Percentiles rank a stretch among this genome's conserved stretches.
Conservation (phyloP, 2,888 invertebrate genomes). For the Phengaris alcon region DNA sequence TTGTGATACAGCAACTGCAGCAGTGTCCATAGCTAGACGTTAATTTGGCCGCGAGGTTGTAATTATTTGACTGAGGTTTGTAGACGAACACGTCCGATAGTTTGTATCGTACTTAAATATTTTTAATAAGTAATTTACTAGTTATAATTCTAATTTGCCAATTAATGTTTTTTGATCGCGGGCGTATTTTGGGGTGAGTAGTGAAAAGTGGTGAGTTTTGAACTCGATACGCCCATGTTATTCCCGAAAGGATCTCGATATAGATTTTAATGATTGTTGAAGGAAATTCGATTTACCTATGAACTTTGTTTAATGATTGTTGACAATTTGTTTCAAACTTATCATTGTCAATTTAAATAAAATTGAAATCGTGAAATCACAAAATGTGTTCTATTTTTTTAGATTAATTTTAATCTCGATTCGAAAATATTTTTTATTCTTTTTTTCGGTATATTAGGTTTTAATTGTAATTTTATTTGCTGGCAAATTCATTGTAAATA, state of each 20-base stretch:
- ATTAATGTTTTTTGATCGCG: conserved; percentile 15
- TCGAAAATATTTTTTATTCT: background rate
- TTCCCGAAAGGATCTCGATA: conserved; percentile 53
- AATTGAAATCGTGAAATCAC: conserved; percentile 15
- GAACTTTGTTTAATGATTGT: conserved; percentile 1
- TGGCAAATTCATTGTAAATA: conserved; percentile 36
- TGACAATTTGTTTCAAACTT: conserved; percentile 6
- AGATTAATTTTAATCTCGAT: conserved; percentile 36
- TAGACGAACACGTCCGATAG: conserved; percentile 27
- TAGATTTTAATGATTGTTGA: conserved; percentile 44
- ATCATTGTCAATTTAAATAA: conserved; percentile 14
- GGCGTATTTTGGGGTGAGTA: background rate
- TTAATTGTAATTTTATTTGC: background rate
- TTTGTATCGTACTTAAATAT: conserved; percentile 25
- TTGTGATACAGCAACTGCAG: conserved; percentile 61
- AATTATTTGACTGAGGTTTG: conserved; percentile 29
- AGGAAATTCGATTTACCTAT: conserved; percentile 17
- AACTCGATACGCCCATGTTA: conserved; percentile 31
- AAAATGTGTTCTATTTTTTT: conserved; percentile 28
- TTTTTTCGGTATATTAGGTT: background rate
- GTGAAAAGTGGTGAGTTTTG: background rate
- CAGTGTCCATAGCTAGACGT: conserved; percentile 54
- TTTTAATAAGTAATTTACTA: conserved; percentile 28
- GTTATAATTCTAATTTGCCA: conserved; percentile 18
- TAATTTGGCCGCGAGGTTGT: conserved; percentile 35